Percentiles rank a stretch among this genome's conserved stretches.
phyloP scores from a whole-genome alignment of 1,140 invertebrate genomes.

The Chrysopa pallens region DNA sequence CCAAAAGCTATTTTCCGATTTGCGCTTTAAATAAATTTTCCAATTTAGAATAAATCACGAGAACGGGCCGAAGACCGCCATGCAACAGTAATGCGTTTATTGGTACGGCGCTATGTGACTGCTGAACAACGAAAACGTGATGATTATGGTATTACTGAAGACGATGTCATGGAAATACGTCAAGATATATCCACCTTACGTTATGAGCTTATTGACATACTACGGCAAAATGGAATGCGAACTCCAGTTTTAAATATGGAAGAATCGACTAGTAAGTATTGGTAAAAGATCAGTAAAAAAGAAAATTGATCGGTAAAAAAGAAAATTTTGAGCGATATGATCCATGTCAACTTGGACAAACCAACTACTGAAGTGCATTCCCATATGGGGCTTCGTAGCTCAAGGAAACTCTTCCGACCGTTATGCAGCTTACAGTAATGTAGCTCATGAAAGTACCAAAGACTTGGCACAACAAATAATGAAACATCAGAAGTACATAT shows the following conservation, averaged over 20 bases:
- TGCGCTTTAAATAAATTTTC: not conserved
- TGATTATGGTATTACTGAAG: slow-evolving; percentile 76
- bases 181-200: slow-evolving; percentile 78
- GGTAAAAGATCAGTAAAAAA: too few species aligned
- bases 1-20: not conserved
- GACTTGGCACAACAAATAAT: too few species aligned
- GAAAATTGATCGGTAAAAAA: too few species aligned
- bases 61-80: slow-evolving; percentile 48
- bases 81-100: slow-evolving; percentile 55
- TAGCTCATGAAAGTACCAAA: too few species aligned
- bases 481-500: too few species aligned
- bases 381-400: too few species aligned
- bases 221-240: slow-evolving; percentile 64
- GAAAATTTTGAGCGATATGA: too few species aligned
- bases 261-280: slow-evolving; percentile 33
- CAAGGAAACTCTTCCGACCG: too few species aligned
- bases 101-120: slow-evolving; percentile 67
- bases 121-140: slow-evolving; percentile 66
- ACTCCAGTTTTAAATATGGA: slow-evolving; percentile 47
- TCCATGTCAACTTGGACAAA: too few species aligned
- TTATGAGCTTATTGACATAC: slow-evolving; percentile 77
- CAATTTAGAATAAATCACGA: slow-evolving; percentile 42
- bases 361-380: too few species aligned
- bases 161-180: slow-evolving; percentile 91
- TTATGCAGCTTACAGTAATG: too few species aligned